Base-by-base conservation (phyloP, 2,888 invertebrate species). In the Luperina nickerlii region DNA sequence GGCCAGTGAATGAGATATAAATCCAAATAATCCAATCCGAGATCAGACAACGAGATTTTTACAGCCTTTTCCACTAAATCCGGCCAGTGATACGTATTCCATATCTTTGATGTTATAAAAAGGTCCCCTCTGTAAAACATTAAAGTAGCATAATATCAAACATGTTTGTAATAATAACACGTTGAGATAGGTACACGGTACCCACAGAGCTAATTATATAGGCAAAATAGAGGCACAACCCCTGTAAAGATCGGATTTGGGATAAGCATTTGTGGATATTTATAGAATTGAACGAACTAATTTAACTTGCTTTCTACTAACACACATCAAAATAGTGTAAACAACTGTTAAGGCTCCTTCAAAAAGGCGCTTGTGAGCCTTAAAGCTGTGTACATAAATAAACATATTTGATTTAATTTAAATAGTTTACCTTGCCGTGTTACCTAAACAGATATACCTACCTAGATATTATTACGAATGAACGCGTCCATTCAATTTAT, bases 1-100 rank as follows among this genome's bases (percentile, higher is more conserved):
- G 99, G 99, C 98, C 98, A 99, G 94, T 99, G 99, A 86, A 99
- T 98, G 27, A 99, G 97, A 92, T 98, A 99, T 79, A 99, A 97
- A 94, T 99, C 98, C 81, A 99, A 92, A 93, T 99, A 99, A 24
- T 98, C 97, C 38, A 98, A 92, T n/a, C 97, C 97, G 72, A 99
- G 97, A 92, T 98, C 97, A 45, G 96, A 95, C 72, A 99, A 93
- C 9, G 98, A 98, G 66, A 96, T 96, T 90, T 97, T 97, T 74
- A 98, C 94, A 42, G 98, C 98, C 60, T 97, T 95, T 86, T 97
- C 97, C 0, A 98, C 99, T 81, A 98, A 94, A 85, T 98, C 98
- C 62, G 97, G 97, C 83, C 97, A 97, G 87, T 92, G 90, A 90
- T 90, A 91, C 81, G 92, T 93, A 89, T 91, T 98, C 98, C 98